phyloP scores from a whole-genome alignment of 2,797 vertebrate species.

The Poeciliopsis paucimaculata region DNA sequence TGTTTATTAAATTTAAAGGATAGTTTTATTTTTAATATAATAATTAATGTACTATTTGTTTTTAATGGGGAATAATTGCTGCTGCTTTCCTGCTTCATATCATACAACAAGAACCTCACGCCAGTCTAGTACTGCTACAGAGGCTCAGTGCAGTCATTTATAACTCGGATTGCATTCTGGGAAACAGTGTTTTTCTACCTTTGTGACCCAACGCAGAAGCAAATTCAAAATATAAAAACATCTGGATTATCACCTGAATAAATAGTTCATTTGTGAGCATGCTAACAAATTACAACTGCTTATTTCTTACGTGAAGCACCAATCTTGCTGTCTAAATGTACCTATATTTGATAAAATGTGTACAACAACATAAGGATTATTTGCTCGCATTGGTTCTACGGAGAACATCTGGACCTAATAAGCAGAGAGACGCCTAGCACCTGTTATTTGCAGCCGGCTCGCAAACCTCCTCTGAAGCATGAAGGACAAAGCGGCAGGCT shows the following conservation, averaged over 20 bases:
- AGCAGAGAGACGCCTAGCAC: conserved; percentile 63
- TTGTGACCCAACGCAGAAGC: background rate
- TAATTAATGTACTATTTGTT: background rate
- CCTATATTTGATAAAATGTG: conserved; percentile 13
- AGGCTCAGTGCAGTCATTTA: conserved; percentile 10
- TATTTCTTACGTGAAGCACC: conserved; percentile 19
- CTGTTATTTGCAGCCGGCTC: conserved; percentile 73
- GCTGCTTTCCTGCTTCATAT: background rate
- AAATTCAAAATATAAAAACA: conserved; percentile 15
- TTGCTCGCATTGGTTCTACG: conserved; percentile 59
- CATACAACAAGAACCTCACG: background rate
- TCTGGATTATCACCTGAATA: conserved; percentile 17
- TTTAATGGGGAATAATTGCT: background rate
- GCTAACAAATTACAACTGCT: conserved; percentile 9
- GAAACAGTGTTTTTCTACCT: conserved; percentile 7
- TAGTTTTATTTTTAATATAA: background rate
- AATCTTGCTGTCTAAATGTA: conserved; percentile 22
- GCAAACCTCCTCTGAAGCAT: conserved; percentile 72
- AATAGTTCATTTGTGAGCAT: background rate
- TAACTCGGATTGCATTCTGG: background rate
- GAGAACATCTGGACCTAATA: conserved; percentile 76
- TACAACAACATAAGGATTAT: conserved; percentile 40
- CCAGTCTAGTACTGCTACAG: background rate
- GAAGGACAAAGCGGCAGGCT: conserved; percentile 72
- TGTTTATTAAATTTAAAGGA: background rate